Conservation (phyloP, 2,797 vertebrate species). For the Sarcophilus harrisii region DNA sequence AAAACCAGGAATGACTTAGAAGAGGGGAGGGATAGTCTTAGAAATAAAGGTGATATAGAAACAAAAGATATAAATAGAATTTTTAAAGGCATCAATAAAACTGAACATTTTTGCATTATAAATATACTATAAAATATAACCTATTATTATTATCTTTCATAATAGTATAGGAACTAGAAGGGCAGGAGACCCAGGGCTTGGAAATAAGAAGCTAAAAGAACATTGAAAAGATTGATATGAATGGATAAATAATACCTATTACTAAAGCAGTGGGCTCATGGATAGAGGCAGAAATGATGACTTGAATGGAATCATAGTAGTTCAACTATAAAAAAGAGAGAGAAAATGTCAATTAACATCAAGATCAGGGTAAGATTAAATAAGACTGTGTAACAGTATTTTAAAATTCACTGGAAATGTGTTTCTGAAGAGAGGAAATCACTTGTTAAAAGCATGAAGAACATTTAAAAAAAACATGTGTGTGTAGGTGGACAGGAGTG, state of each 20-base stretch:
- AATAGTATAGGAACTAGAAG: not conserved
- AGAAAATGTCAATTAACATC: slow-evolving; percentile 37
- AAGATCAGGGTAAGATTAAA: slow-evolving; percentile 30
- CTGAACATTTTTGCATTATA: not conserved
- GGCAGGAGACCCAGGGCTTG: not conserved
- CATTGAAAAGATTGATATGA: slow-evolving; percentile 1
- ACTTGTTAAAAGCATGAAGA: not conserved
- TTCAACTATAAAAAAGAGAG: slow-evolving; percentile 82
- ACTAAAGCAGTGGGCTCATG: slow-evolving; percentile 85
- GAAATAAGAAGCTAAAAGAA: slow-evolving; percentile 9
- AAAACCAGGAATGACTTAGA: not conserved
- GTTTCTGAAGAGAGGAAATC: slow-evolving; percentile 31
- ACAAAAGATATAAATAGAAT: not conserved
- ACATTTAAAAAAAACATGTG: slow-evolving; percentile 34
- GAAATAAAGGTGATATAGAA: not conserved
- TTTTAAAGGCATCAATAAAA: not conserved
- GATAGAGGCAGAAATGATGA: slow-evolving; percentile 87
- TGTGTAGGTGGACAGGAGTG: not conserved
- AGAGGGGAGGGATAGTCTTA: not conserved
- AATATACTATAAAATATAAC: not conserved
- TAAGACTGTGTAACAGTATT: not conserved
- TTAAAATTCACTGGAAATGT: not conserved
- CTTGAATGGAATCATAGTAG: slow-evolving; percentile 86
- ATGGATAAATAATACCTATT: slow-evolving; percentile 79
- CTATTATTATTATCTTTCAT: not conserved